Evolutionary conservation across 2,888 invertebrate genomes (phyloP), one percentile per base, ranked within the genome.

Genomic region (Agrotis exclamationis): DNA sequence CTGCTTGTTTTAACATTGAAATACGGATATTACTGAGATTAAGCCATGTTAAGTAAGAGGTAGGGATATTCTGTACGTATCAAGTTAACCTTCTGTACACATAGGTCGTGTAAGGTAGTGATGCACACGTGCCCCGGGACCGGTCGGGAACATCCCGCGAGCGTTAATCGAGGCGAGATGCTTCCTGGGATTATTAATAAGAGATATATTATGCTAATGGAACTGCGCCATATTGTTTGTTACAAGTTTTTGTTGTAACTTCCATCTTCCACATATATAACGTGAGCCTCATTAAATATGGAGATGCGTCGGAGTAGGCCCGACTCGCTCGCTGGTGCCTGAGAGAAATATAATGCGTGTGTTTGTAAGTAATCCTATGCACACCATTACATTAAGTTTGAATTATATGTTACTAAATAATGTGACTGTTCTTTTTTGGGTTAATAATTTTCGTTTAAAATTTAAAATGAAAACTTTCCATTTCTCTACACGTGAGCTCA

Each of bases 121-220:
- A 4, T 63, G 74, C 71, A 62, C 65, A 51, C 63, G n/a, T 63
- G 69, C 74, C 54, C 62, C 66, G 76, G 70, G 70, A 63, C 58
- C 72, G 0, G 58, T 58, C 50, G 60, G 57, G 47, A 82, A 45
- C 63, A 75, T 76, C 70, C 74, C 71, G 71, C 62, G 79, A 70
- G 60, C 73, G 76, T 73, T 78, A 76, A 80, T 82, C 79, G 84
- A 83, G 70, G 69, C 54, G 76, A 76, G 70, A 65, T 71, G 59
- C 76, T 74, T 66, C 53, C 71, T 69, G 74, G 64, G 60, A 77
- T 75, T 84, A 85, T 85, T 85, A 85, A 85, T 85, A 85, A 74
- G 60, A 76, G 68, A 82, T 85, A 73, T 80, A 84, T 70, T 80
- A 84, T 85, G 84, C 60, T 82, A 84, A 84, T 84, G 84, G 74